Conservation (phyloP, 2,888 invertebrate genomes). For the Zonitis immaculata region DNA sequence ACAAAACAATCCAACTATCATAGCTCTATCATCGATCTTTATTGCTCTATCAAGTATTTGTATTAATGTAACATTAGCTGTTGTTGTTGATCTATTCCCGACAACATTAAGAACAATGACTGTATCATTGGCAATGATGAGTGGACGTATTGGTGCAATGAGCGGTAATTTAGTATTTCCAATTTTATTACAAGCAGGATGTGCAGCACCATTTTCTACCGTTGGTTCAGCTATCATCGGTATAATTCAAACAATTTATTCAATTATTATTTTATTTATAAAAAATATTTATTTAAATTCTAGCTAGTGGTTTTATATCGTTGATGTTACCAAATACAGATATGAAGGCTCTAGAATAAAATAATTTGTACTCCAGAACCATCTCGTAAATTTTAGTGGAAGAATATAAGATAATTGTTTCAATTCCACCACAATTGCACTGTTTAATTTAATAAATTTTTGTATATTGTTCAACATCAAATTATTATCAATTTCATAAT, state of each 20-base stretch:
- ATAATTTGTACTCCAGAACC: neutral
- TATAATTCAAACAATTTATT: too few species aligned
- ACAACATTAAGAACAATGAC: constrained; percentile 68
- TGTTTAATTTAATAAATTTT: too few species aligned
- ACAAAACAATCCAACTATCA: constrained; percentile 46
- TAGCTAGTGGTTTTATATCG: constrained; percentile 31
- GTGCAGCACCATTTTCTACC: constrained; percentile 67
- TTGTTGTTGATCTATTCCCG: constrained; percentile 63
- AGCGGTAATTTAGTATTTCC: constrained; percentile 69
- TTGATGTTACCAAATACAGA: constrained; percentile 36
- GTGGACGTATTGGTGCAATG: constrained; percentile 65
- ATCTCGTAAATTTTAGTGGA: too few species aligned
- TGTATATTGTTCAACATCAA: too few species aligned
- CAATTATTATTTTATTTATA: too few species aligned
- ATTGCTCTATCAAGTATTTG: constrained; percentile 55
- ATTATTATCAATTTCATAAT: too few species aligned
- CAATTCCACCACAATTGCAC: too few species aligned
- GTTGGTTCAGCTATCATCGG: constrained; percentile 59
- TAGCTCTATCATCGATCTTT: constrained; percentile 50
- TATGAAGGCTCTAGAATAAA: constrained; percentile 33
- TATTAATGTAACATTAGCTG: constrained; percentile 59
- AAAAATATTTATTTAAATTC: neutral
- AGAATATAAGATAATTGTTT: too few species aligned
- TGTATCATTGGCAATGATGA: constrained; percentile 66
- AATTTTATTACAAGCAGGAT: constrained; percentile 61